phyloP scores from a whole-genome alignment of 2,797 vertebrate species.

The Buphagus erythrorhynchus region DNA sequence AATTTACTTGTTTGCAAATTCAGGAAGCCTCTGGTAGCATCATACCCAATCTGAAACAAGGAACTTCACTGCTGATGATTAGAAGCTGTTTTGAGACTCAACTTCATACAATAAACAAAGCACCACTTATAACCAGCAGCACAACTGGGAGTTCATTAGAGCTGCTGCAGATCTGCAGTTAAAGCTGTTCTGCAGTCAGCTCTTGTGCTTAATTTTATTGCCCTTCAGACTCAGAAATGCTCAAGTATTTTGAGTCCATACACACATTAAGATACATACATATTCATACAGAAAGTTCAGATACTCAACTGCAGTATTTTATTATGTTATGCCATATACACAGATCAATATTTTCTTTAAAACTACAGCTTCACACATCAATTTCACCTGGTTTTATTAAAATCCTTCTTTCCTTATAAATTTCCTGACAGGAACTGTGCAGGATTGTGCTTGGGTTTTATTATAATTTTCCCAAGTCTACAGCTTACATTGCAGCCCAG shows the following conservation, averaged over 20 bases:
- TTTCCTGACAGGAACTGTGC: neutral
- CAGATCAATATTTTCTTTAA: neutral
- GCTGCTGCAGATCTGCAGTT: neutral
- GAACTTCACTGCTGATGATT: neutral
- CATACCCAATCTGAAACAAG: neutral
- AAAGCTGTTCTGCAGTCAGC: neutral
- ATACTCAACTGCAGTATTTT: neutral
- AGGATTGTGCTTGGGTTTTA: neutral
- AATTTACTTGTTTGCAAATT: slow-evolving; percentile 14
- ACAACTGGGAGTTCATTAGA: slow-evolving; percentile 21
- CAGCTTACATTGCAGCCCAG: neutral
- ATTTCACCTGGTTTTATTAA: neutral
- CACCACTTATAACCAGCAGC: neutral
- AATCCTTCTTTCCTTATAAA: neutral
- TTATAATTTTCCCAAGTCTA: neutral
- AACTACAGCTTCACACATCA: neutral
- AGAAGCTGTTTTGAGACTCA: slow-evolving; percentile 8
- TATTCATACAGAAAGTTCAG: neutral
- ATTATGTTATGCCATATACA: neutral
- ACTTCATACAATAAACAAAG: slow-evolving; percentile 34
- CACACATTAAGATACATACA: neutral
- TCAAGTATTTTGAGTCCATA: neutral
- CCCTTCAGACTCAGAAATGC: neutral
- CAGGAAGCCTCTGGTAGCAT: neutral
- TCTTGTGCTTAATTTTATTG: neutral